Evolutionary conservation across 2,888 invertebrate genomes (phyloP).

Genomic region (Anarsia innoxiella): DNA sequence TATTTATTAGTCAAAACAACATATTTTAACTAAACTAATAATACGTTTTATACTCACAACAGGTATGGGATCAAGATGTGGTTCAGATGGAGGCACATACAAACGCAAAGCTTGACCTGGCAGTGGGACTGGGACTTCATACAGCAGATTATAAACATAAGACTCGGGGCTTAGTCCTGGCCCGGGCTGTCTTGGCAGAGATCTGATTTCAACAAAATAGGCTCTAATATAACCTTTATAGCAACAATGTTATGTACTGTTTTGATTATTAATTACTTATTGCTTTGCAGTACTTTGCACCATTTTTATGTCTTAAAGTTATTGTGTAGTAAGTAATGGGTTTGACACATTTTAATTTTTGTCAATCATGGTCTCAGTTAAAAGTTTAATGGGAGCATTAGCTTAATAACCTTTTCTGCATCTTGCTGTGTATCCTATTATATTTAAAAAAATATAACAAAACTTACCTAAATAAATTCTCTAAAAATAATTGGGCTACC

Average conservation of each 20-base stretch:
- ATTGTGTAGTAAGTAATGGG: too few relatives aligned
- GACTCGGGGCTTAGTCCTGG: constrained; percentile 90
- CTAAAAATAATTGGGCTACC: constrained; percentile 89
- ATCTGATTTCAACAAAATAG: constrained; percentile 63
- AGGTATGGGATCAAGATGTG: constrained; percentile 79
- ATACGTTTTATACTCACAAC: constrained; percentile 55
- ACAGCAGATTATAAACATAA: constrained; percentile 95
- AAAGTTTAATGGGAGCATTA: too few relatives aligned
- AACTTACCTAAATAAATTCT: constrained; percentile 87
- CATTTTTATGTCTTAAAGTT: too few relatives aligned
- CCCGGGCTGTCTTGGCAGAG: constrained; percentile 85
- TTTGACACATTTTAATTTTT: too few relatives aligned
- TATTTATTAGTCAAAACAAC: too few relatives aligned
- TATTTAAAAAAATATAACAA: too few relatives aligned
- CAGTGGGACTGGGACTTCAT: constrained; percentile 93
- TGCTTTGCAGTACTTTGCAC: too few relatives aligned
- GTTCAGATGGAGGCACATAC: constrained; percentile 82
- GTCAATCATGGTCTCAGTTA: too few relatives aligned
- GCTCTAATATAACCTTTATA: too few relatives aligned
- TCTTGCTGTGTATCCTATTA: too few relatives aligned
- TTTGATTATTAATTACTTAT: too few relatives aligned
- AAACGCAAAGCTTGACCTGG: constrained; percentile 91
- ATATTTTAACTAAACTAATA: neutral
- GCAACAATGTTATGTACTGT: constrained; percentile 1
- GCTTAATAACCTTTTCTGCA: too few relatives aligned